phyloP scores from a whole-genome alignment of 2,888 invertebrate genomes.

The Sminthurinus aureus region DNA sequence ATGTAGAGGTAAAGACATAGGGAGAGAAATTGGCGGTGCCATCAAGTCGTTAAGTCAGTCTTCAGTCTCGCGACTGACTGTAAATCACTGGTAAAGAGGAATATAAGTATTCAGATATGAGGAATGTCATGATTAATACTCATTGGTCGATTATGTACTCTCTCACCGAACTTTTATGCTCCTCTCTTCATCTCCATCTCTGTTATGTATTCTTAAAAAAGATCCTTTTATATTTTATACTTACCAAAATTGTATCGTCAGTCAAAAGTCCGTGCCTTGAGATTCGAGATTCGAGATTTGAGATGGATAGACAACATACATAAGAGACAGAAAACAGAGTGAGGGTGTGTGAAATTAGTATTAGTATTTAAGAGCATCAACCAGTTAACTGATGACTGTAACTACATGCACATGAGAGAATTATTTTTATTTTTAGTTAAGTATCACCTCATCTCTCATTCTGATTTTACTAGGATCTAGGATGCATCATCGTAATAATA shows the following conservation, averaged over 20 bases:
- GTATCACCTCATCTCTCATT: not conserved
- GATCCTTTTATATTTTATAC: too few species aligned
- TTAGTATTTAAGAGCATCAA: too few species aligned
- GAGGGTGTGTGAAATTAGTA: too few species aligned
- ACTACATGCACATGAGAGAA: not conserved
- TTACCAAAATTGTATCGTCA: too few species aligned
- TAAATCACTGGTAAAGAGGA: constrained; percentile 50
- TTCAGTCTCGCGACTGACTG: constrained; percentile 45
- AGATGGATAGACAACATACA: too few species aligned
- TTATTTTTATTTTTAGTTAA: not conserved
- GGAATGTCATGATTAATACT: constrained; percentile 36
- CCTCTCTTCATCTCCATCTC: not conserved
- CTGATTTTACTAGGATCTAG: not conserved
- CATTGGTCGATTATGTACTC: constrained; percentile 22
- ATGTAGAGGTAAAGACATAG: not conserved
- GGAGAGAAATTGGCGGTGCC: constrained; percentile 47
- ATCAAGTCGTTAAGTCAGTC: constrained; percentile 52
- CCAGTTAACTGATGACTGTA: not conserved
- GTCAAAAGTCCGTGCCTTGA: too few species aligned
- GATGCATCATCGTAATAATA: too few species aligned
- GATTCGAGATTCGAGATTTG: too few species aligned
- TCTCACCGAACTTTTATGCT: constrained; percentile 5
- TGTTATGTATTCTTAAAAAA: not conserved
- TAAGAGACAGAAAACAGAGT: too few species aligned
- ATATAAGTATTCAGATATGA: constrained; percentile 31